Evolutionary conservation across 2,888 invertebrate species (phyloP).

Genomic region (Zaprionus bogoriensis): DNA sequence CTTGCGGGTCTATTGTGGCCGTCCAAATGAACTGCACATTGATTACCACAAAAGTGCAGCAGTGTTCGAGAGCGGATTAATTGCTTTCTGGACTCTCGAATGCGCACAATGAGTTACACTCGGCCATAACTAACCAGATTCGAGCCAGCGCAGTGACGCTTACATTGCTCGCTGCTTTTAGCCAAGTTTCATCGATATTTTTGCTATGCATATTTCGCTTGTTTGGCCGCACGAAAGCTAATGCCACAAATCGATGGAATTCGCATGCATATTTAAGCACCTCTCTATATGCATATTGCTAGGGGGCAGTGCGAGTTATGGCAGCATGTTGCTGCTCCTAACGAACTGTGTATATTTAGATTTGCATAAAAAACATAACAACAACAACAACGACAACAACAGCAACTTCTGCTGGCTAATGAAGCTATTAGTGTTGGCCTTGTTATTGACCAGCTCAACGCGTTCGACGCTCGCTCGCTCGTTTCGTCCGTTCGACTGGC

Average conservation of each 20-base stretch:
- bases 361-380: constrained; percentile 24
- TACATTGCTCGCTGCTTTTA: not conserved
- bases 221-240: too few relatives aligned
- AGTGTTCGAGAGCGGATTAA: not conserved
- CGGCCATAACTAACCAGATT: not conserved
- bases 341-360: constrained; percentile 45
- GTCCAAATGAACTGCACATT: not conserved
- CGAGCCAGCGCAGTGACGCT: too few relatives aligned
- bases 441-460: constrained; percentile 45
- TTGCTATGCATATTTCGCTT: not conserved
- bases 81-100: too few relatives aligned
- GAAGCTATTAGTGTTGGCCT: constrained; percentile 61
- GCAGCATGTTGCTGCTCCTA: constrained; percentile 20
- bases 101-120: too few relatives aligned
- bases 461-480: not conserved
- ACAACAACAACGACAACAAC: not conserved
- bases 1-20: not conserved
- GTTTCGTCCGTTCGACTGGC: constrained; percentile 18
- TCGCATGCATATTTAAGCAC: constrained; percentile 42
- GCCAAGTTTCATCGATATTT: not conserved
- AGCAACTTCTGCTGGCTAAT: constrained; percentile 47
- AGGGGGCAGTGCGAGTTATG: not conserved
- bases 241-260: constrained; percentile 34
- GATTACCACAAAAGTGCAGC: not conserved
- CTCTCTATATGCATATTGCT: not conserved